Conservation (phyloP, 2,888 invertebrate species). For the Sisyra nigra region DNA sequence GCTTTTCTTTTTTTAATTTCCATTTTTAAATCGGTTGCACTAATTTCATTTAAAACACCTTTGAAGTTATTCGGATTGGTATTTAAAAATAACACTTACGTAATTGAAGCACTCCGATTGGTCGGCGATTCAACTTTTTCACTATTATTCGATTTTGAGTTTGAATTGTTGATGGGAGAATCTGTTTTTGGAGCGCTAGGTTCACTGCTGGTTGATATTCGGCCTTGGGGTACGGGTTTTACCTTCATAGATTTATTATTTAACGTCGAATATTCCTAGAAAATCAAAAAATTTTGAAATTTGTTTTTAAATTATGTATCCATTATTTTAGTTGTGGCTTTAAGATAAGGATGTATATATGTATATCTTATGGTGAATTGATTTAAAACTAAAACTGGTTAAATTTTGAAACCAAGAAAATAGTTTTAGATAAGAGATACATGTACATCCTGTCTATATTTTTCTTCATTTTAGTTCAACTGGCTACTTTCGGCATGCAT, state of each 20-base stretch:
- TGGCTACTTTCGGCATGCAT: background rate
- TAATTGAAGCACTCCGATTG: conserved; percentile 42
- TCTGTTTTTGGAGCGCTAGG: conserved; percentile 28
- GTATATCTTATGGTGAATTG: no score
- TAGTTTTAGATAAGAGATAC: no score
- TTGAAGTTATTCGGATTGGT: no score
- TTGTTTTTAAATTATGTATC: no score
- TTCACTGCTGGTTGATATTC: conserved; percentile 26
- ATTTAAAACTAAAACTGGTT: no score
- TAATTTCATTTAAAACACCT: background rate
- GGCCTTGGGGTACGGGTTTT: conserved; percentile 25
- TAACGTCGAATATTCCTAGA: conserved; percentile 40
- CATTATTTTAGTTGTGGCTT: no score
- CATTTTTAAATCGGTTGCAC: background rate
- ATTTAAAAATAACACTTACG: conserved; percentile 35
- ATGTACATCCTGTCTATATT: background rate
- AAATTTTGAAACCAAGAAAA: no score
- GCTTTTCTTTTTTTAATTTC: background rate
- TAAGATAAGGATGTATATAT: no score
- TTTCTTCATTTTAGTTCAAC: background rate
- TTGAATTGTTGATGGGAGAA: conserved; percentile 16
- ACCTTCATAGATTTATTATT: conserved; percentile 35
- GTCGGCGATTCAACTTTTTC: conserved; percentile 27
- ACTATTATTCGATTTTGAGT: conserved; percentile 15
- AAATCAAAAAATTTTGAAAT: conserved; percentile 4